Evolutionary conservation across 2,113 vertebrate species (phyloP).

Genomic region (Anguilla japonica): DNA sequence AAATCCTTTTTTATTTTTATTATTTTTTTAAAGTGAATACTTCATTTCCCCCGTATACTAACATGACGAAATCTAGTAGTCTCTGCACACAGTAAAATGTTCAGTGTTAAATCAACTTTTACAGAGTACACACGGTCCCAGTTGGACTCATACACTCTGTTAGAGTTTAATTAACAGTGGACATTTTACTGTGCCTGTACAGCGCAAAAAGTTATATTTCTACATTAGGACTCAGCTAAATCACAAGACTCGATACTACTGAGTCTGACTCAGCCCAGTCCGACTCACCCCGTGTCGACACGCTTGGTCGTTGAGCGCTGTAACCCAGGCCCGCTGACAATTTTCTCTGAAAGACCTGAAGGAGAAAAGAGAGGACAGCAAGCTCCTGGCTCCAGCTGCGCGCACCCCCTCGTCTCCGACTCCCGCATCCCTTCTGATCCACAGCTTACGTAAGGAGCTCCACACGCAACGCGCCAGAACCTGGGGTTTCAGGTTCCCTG

Average conservation of each 20-base stretch:
- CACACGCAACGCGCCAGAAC: conserved; percentile 60
- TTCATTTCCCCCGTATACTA: too few relatives aligned
- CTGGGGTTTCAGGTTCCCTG: conserved; percentile 45
- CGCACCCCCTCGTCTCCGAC: conserved; percentile 51
- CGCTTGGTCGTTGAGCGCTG: conserved; percentile 88
- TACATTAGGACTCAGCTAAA: background rate
- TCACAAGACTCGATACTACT: background rate
- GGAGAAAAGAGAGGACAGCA: conserved; percentile 83
- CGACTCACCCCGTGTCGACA: conserved; percentile 82
- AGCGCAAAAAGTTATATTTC: too few relatives aligned
- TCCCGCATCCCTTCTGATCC: conserved; percentile 49
- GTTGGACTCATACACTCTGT: too few relatives aligned
- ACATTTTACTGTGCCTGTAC: too few relatives aligned
- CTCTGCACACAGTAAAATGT: too few relatives aligned
- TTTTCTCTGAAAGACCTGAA: conserved; percentile 88
- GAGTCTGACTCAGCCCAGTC: background rate
- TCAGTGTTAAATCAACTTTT: too few relatives aligned
- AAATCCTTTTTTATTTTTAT: too few relatives aligned
- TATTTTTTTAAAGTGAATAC: too few relatives aligned
- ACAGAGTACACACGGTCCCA: too few relatives aligned
- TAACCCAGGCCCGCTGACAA: conserved; percentile 87
- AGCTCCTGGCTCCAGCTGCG: conserved; percentile 73
- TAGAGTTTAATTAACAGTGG: too few relatives aligned
- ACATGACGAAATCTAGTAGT: too few relatives aligned
- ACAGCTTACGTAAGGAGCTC: conserved; percentile 69